Evolutionary conservation across 2,888 invertebrate species (phyloP).

Genomic region (Nomada fucata): DNA sequence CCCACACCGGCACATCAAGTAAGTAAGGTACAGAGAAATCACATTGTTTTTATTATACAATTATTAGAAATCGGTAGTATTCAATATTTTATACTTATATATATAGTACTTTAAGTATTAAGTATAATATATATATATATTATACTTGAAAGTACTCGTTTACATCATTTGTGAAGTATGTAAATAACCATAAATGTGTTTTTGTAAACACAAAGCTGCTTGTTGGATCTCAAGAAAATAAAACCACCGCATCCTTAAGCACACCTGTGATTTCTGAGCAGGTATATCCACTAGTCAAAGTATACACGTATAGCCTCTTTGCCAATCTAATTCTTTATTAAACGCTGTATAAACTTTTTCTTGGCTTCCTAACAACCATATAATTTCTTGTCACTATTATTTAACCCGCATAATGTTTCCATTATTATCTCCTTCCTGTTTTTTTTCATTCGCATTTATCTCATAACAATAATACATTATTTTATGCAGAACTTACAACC

Average conservation of each 20-base stretch:
- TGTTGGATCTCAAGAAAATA: slow-evolving; percentile 83
- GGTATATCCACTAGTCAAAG: slow-evolving; percentile 78
- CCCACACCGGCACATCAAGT: slow-evolving; percentile 83
- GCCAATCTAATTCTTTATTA: slow-evolving; percentile 39
- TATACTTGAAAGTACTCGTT: slow-evolving; percentile 41
- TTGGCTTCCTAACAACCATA: slow-evolving; percentile 32
- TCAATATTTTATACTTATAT: slow-evolving; percentile 7
- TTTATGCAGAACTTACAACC: slow-evolving; percentile 36
- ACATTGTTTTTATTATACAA: slow-evolving; percentile 3
- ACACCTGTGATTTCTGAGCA: slow-evolving; percentile 84
- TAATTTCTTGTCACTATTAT: slow-evolving; percentile 21
- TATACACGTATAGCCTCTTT: slow-evolving; percentile 58
- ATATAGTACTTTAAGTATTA: no score
- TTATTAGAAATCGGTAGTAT: slow-evolving; percentile 13
- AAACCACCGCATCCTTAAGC: slow-evolving; percentile 83
- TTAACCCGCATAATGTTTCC: slow-evolving; percentile 35
- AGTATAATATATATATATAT: slow-evolving; percentile 19
- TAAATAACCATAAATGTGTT: slow-evolving; percentile 72
- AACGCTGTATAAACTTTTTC: slow-evolving; percentile 32
- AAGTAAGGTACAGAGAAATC: slow-evolving; percentile 67
- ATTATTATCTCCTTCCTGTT: slow-evolving; percentile 2
- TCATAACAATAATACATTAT: slow-evolving; percentile 38
- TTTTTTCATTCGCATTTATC: slow-evolving; percentile 11
- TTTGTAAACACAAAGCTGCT: slow-evolving; percentile 81
- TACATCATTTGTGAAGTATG: slow-evolving; percentile 52